A percentile compares a stretch with the other conserved stretches of the same genome.
These are phyloP conservation scores for Paelopatides confundens DNA, from an alignment of 53 echinoderm and acorn worm genomes.

Conservation along the genomic window DNA sequence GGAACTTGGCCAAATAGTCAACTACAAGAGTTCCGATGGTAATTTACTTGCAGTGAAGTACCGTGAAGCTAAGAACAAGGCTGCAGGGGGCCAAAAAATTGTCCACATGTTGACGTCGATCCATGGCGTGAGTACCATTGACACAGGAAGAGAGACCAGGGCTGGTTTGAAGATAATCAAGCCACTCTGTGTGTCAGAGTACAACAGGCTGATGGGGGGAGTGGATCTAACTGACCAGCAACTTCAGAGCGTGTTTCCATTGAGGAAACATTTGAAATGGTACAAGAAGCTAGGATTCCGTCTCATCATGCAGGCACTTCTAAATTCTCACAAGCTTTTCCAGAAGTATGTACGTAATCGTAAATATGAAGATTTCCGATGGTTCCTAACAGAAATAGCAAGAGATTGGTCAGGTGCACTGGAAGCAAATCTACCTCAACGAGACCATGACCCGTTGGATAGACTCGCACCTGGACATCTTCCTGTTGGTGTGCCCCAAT, in stretches of 20 bases:
- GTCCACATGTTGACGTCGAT: slow-evolving; percentile 30
- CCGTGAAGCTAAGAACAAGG: slow-evolving; percentile 13
- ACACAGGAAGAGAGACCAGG: slow-evolving; percentile 18
- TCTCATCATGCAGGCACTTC: not conserved
- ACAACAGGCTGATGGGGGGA: slow-evolving; percentile 1
- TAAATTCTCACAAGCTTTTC: slow-evolving; percentile 9
- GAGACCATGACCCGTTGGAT: no score
- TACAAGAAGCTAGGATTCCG: no score
- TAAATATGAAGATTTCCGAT: not conserved
- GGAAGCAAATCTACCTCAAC: no score
- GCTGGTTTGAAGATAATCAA: slow-evolving; percentile 20
- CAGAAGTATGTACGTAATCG: not conserved
- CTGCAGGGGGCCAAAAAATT: not conserved
- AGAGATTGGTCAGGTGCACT: not conserved
- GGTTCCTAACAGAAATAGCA: not conserved
- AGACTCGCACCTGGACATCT: not conserved
- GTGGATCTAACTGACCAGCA: slow-evolving; percentile 37
- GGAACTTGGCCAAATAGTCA: slow-evolving; percentile 34
- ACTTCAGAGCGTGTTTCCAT: no score
- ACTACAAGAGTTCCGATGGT: slow-evolving; percentile 7
- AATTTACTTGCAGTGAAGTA: slow-evolving; percentile 58
- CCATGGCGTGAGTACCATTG: slow-evolving; percentile 11
- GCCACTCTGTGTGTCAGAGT: slow-evolving; percentile 21
- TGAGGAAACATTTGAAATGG: no score
- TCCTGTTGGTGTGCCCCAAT: not conserved